A percentile compares a stretch with the other conserved stretches of the same genome.
Evolutionary conservation across 64 coral and sea anemone genomes (phyloP).

Genomic region (Anthopleura sola): DNA sequence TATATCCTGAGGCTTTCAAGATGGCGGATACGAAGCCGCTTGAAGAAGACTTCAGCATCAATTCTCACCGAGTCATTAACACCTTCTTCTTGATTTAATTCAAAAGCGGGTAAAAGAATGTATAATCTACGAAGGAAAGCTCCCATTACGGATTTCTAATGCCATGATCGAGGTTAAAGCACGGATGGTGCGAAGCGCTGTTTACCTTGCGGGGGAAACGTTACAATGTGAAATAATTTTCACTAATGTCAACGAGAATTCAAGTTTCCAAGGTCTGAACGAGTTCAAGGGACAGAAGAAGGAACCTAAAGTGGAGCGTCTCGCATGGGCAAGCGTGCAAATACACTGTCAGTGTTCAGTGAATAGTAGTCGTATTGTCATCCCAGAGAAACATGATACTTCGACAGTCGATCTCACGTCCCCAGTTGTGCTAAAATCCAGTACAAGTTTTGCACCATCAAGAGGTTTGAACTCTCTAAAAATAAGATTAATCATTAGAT

Average conservation of each 20-base stretch:
- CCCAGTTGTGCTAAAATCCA: conserved; percentile 30
- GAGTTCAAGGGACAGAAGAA: conserved; percentile 1
- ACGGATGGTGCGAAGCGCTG: conserved; percentile 80
- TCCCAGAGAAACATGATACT: conserved; percentile 29
- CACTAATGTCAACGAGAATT: conserved; percentile 52
- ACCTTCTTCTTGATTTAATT: background rate
- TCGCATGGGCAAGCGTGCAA: conserved; percentile 97
- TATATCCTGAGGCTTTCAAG: background rate
- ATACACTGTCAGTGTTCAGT: conserved; percentile 96
- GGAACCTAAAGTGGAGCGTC: conserved; percentile 53
- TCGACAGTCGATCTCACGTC: conserved; percentile 41
- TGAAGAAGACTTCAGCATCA: background rate
- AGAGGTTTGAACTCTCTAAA: conserved; percentile 67
- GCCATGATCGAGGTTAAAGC: conserved; percentile 94
- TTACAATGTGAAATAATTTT: conserved; percentile 93
- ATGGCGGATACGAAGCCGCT: conserved; percentile 13
- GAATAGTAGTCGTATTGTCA: conserved; percentile 68
- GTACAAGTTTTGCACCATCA: conserved; percentile 86
- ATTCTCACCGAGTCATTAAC: background rate
- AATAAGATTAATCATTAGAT: conserved; percentile 17
- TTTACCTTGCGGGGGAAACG: conserved; percentile 85
- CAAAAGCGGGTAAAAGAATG: conserved; percentile 5
- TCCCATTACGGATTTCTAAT: conserved; percentile 5
- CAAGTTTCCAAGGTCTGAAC: conserved; percentile 24
- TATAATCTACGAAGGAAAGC: background rate